These are phyloP conservation scores for Calliopum simillimum DNA, from an alignment of 2,888 invertebrate genomes.

Conservation along the genomic window DNA sequence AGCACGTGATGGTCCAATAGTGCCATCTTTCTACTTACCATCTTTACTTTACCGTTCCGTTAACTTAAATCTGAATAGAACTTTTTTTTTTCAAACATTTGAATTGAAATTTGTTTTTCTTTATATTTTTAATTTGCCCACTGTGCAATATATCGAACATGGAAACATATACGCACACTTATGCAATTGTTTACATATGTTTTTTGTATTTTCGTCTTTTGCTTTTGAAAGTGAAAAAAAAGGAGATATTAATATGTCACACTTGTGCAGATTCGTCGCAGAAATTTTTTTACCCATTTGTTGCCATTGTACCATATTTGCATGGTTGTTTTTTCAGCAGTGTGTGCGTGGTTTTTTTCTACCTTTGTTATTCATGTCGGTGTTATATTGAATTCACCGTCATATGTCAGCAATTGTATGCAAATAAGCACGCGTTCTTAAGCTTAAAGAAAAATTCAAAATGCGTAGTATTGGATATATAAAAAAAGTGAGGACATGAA, in stretches of 20 bases:
- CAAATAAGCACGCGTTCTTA: slow-evolving; percentile 22
- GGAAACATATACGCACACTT: not conserved
- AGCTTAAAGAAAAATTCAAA: not conserved
- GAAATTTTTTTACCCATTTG: not conserved
- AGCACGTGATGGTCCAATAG: no score
- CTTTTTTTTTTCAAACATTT: no score
- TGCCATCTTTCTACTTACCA: no score
- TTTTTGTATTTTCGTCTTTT: slow-evolving; percentile 23
- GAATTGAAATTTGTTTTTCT: no score
- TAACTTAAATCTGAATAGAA: no score
- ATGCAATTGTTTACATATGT: not conserved
- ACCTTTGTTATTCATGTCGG: slow-evolving; percentile 14
- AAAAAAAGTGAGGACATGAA: not conserved
- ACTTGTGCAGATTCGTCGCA: slow-evolving; percentile 43
- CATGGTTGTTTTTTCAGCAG: slow-evolving; percentile 30
- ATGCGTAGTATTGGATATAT: not conserved
- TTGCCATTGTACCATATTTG: not conserved
- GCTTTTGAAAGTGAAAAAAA: slow-evolving; percentile 49
- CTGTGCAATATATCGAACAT: no score
- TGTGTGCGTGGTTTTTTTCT: not conserved
- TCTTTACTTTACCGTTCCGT: no score
- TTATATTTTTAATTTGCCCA: no score
- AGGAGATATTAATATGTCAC: slow-evolving; percentile 55
- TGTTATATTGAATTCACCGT: slow-evolving; percentile 19
- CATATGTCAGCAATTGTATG: slow-evolving; percentile 27